Conservation (phyloP, 1,140 invertebrate genomes). For the Trichonephila inaurata region DNA sequence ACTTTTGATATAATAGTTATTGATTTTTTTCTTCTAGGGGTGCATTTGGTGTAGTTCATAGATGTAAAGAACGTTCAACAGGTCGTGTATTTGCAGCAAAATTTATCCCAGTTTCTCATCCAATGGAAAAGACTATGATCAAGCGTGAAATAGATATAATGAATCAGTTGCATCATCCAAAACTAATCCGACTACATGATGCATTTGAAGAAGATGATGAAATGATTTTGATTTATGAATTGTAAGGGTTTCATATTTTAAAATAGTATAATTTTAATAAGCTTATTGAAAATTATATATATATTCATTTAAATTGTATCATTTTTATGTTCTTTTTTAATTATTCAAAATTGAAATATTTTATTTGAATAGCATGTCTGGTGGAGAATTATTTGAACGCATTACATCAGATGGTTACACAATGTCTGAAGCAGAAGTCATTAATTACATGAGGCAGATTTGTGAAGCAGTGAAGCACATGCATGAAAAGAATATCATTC, state of each 20-base stretch:
- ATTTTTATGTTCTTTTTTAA: neutral
- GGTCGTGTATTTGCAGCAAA: conserved; percentile 99
- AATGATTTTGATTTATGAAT: conserved; percentile 99
- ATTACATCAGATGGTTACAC: conserved; percentile 98
- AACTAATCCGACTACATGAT: conserved; percentile 98
- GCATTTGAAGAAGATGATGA: conserved; percentile 99
- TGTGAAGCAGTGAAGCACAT: conserved; percentile 99
- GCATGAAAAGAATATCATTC: conserved; percentile 99
- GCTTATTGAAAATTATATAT: too few relatives aligned
- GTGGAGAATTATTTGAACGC: conserved; percentile 98
- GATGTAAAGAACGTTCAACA: conserved; percentile 96
- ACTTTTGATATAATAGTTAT: too few relatives aligned
- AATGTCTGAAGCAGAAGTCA: conserved; percentile 99
- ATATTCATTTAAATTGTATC: neutral
- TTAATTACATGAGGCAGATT: conserved; percentile 99
- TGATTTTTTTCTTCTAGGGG: conserved; percentile 83
- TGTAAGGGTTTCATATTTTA: conserved; percentile 86
- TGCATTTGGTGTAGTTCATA: conserved; percentile 98
- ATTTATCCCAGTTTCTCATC: conserved; percentile 97
- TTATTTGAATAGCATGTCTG: conserved; percentile 89
- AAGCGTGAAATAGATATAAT: conserved; percentile 99
- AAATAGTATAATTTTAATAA: neutral
- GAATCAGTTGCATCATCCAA: conserved; percentile 98
- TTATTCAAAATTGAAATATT: neutral
- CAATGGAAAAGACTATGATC: conserved; percentile 97